These are phyloP conservation scores for Elephas maximus DNA, from an alignment of 2,113 vertebrate genomes.

Conservation along the genomic window DNA sequence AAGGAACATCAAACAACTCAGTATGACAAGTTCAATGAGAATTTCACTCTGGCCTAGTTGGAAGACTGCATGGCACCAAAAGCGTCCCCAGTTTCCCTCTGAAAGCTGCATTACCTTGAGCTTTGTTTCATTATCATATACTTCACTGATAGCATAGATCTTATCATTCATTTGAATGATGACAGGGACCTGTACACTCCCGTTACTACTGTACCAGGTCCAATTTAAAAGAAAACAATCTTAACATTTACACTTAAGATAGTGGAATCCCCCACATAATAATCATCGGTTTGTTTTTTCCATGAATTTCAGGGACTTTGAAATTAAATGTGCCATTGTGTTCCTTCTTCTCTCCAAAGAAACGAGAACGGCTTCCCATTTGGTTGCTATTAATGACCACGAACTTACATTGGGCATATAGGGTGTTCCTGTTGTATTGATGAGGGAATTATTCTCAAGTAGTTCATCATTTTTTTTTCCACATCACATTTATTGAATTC, in stretches of 20 bases:
- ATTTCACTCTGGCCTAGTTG: conserved; percentile 80
- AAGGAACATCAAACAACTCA: conserved; percentile 92
- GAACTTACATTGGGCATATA: conserved; percentile 76
- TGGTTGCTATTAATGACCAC: conserved; percentile 30
- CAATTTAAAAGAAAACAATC: no score
- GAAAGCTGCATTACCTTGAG: conserved; percentile 89
- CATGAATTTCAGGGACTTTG: conserved; percentile 59
- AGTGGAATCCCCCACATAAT: no score
- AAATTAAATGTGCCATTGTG: conserved; percentile 84
- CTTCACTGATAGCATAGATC: conserved; percentile 54
- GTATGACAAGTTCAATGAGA: conserved; percentile 88
- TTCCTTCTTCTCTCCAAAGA: conserved; percentile 78
- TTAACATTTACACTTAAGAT: no score
- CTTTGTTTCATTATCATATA: conserved; percentile 51
- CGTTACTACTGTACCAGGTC: no score
- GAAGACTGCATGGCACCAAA: conserved; percentile 91
- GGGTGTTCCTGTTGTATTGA: conserved; percentile 55
- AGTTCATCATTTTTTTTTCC: conserved; percentile 83
- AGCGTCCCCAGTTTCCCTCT: conserved; percentile 87
- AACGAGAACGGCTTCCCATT: conserved; percentile 86
- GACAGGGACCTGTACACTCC: conserved; percentile 60
- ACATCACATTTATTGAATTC: conserved; percentile 78
- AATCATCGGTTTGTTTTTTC: no score
- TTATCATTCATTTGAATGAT: conserved; percentile 73
- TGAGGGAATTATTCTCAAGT: conserved; percentile 48